These are phyloP conservation scores for Luffia ferchaultella DNA, from an alignment of 2,888 invertebrate species.

Conservation along the genomic window DNA sequence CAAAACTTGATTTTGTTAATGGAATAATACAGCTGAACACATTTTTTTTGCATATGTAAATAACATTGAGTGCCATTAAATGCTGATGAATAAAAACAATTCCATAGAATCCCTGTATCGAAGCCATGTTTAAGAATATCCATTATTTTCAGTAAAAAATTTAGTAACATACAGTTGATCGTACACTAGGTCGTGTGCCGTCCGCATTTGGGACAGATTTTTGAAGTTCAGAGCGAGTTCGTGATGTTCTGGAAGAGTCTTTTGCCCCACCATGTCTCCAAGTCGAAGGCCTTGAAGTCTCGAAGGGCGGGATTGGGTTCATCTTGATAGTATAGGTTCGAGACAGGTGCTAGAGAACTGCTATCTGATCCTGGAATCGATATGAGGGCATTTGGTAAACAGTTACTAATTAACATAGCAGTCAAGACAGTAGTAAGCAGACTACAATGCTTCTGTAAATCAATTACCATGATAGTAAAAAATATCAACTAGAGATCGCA, in stretches of 20 bases:
- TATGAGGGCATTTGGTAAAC: conserved; percentile 14
- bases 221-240: conserved; percentile 69
- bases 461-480: too few relatives aligned
- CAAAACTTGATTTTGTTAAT: too few relatives aligned
- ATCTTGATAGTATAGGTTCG: conserved; percentile 76
- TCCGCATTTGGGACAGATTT: conserved; percentile 20
- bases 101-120: not conserved
- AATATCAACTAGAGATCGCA: too few relatives aligned
- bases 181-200: conserved; percentile 41
- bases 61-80: too few relatives aligned
- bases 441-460: too few relatives aligned
- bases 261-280: conserved; percentile 92
- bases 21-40: too few relatives aligned
- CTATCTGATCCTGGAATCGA: conserved; percentile 44
- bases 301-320: conserved; percentile 73
- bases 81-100: too few relatives aligned
- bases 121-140: not conserved
- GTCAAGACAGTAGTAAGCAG: too few relatives aligned
- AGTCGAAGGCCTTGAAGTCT: conserved; percentile 89
- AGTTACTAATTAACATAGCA: too few relatives aligned
- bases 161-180: conserved; percentile 62
- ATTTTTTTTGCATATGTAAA: too few relatives aligned
- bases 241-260: conserved; percentile 86
- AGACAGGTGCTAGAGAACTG: conserved; percentile 48
- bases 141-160: conserved; percentile 24